These are phyloP conservation scores for Coilia nasus DNA, from an alignment of 2,797 vertebrate species.

Conservation along the genomic window DNA sequence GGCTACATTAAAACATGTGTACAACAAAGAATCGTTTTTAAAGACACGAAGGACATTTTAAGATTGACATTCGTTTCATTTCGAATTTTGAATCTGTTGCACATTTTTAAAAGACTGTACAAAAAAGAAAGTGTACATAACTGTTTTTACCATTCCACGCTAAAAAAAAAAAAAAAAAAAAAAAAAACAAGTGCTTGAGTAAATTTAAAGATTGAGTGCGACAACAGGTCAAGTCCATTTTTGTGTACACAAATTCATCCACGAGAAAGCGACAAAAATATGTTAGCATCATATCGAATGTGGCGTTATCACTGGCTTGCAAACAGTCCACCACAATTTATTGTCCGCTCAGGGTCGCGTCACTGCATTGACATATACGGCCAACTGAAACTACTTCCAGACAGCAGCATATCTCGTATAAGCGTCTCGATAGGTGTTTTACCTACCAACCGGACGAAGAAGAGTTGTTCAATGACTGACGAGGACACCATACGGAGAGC, in stretches of 20 bases:
- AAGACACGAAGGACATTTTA: conserved; percentile 15
- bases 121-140: conserved; percentile 20
- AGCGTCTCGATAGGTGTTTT: conserved; percentile 98
- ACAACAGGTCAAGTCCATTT: neutral
- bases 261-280: conserved; percentile 20
- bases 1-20: conserved; percentile 6
- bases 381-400: conserved; percentile 99
- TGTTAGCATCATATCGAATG: neutral
- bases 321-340: neutral
- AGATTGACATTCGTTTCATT: conserved; percentile 7
- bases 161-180: neutral
- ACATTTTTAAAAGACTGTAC: conserved; percentile 34
- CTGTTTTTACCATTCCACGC: neutral
- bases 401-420: conserved; percentile 98
- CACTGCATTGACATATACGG: conserved; percentile 96
- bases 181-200: conserved; percentile 21
- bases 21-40: conserved; percentile 1
- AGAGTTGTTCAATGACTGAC: conserved; percentile 98
- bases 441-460: conserved; percentile 98
- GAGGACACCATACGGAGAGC: conserved; percentile 96
- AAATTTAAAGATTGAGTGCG: conserved; percentile 21
- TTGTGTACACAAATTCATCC: conserved; percentile 44
- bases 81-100: conserved; percentile 13
- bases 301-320: neutral
- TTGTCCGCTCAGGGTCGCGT: conserved; percentile 30